Conservation (phyloP, 2,797 vertebrate species). For the Bufotes viridis region DNA sequence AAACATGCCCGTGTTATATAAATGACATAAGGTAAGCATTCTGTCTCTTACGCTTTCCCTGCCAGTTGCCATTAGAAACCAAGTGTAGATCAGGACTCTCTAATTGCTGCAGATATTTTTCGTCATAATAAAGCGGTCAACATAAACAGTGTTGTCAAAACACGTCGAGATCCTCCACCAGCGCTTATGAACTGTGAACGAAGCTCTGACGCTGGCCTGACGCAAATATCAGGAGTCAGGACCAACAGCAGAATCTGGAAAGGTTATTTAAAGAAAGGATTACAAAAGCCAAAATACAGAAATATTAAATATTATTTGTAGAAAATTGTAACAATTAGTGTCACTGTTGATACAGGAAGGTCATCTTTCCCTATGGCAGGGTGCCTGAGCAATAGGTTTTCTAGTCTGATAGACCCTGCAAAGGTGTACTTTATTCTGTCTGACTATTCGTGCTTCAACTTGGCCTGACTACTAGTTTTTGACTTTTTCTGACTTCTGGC, state of each 20-base stretch:
- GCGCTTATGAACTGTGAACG: neutral
- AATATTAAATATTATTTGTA: neutral
- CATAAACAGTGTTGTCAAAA: neutral
- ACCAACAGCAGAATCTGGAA: neutral
- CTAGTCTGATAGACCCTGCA: too few species aligned
- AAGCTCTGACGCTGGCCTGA: neutral
- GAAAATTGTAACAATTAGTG: neutral
- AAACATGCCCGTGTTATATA: neutral
- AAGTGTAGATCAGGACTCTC: neutral
- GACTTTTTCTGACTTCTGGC: too few species aligned
- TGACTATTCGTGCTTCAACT: too few species aligned
- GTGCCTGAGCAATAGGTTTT: too few species aligned
- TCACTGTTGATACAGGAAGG: too few species aligned
- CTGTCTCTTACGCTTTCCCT: neutral
- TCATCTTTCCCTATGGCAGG: too few species aligned
- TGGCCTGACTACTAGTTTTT: too few species aligned
- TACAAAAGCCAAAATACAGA: neutral
- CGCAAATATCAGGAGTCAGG: neutral
- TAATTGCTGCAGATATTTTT: constrained; percentile 1
- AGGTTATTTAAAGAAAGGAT: neutral
- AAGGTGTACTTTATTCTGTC: too few species aligned
- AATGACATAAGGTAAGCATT: constrained; percentile 23
- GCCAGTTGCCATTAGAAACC: constrained; percentile 27
- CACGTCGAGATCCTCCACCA: neutral
- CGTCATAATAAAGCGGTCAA: neutral